Conservation (phyloP, 2,113 vertebrate genomes). For the Martes martes region DNA sequence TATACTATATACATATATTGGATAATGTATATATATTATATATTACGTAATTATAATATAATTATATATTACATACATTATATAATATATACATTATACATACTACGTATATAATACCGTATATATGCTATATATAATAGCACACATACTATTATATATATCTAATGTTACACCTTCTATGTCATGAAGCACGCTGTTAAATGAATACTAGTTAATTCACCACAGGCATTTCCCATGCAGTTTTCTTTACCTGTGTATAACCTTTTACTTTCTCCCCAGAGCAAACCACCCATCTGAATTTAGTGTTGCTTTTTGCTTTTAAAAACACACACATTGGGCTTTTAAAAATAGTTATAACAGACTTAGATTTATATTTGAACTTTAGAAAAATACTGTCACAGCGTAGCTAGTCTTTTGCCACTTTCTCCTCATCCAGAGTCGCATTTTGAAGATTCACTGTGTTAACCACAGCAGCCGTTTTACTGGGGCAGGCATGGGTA, state of each 20-base stretch:
- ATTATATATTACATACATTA: too few species aligned
- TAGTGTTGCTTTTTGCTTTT: not conserved
- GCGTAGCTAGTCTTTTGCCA: not conserved
- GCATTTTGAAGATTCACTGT: not conserved
- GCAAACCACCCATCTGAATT: not conserved
- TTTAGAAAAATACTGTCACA: not conserved
- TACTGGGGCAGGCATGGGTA: not conserved
- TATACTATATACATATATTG: too few species aligned
- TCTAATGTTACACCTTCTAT: not conserved
- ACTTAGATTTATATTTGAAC: not conserved
- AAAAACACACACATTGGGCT: not conserved
- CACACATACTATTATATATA: fast-evolving
- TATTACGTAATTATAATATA: too few species aligned
- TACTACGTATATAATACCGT: too few species aligned
- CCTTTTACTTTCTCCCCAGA: not conserved
- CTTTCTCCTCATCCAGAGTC: not conserved
- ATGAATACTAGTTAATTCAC: not conserved
- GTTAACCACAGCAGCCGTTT: not conserved
- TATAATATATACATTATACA: too few species aligned
- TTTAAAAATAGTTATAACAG: not conserved
- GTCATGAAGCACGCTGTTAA: not conserved
- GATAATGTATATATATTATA: too few species aligned
- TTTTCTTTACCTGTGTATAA: not conserved
- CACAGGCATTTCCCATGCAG: not conserved
- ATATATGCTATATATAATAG: too few species aligned